Evolutionary conservation across 1,140 invertebrate species (phyloP), one percentile per base, ranked within the genome.

Genomic region (Drosophila tsacasi): DNA sequence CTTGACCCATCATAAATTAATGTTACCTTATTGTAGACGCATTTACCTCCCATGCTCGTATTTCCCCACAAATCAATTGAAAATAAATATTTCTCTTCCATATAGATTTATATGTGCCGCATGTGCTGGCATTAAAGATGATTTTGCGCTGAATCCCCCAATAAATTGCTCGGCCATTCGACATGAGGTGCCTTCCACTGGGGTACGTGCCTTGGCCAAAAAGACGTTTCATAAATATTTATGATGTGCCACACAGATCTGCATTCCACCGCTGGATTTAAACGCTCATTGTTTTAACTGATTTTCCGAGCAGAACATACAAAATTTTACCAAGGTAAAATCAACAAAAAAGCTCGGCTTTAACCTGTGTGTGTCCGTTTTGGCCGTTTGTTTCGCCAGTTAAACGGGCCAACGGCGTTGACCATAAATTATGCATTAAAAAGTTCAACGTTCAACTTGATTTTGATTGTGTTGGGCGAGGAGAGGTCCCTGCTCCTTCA

Each of bases 341-440:
- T 59, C 46, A 37, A 76, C 25, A 69, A 2, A 76, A 62, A 68
- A 72, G 50, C 64, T 79, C n/a, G 27, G 30, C 67, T 59, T 83
- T 78, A 81, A 78, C 79, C 79, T 65, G 57, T 7, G 57, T 7
- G 63, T 10, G 63, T 40, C 37, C 58, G 27, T n/a, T 37, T 37
- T 42, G 55, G 25, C 37, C 27, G 54, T 40, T 40, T 40, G 61
- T 64, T 64, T 64, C 68, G 37, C 40, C 39, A 46, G 37, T 52
- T 54, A 49, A 49, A 55, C 44, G 42, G 47, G 44, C 37, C 62
- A 61, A 58, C 37, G 39, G 55, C 55, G 58, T 52, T 44, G 57
- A 46, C 64, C 68, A 90, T 89, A 90, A 89, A 89, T 89, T 89
- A 89, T 89, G 84, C 85, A 90, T 89, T 90, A 89, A 84, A 89